Evolutionary conservation across 2,113 vertebrate genomes (phyloP), one percentile per base, ranked within the genome.

Genomic region (Manacus vitellinus): DNA sequence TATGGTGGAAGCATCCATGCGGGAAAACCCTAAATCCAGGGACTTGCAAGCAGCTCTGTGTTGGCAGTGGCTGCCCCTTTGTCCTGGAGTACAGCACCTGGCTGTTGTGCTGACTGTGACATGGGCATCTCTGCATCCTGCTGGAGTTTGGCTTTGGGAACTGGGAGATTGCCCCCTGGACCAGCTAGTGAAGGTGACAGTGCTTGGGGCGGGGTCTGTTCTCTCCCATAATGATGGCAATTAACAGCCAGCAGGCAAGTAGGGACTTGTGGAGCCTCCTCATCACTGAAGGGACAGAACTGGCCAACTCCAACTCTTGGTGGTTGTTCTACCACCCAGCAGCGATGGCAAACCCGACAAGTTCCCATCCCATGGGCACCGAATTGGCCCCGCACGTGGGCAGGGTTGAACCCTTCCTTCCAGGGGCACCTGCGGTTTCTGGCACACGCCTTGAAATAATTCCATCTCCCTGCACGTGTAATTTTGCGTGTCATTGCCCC

Each of bases 401-500:
- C 47, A 14, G 92, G 78, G 61, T 70, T 30, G 44, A 76, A 19
- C 37, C 52, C 20, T 92, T 89, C 61, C 73, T 70, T 70, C 12
- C 88, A 49, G 82, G 82, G 90, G 56, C 55, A 95, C 88, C 81
- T 77, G 80, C 0, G 0, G 72, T 54, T 88, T 39, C 68, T 61
- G 1, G 71, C 84, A 85, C 88, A 71, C 0, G 15, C 80, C 85
- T 92, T 56, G 86, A 71, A 89, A 92, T 72, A 35, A 88, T 89
- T 79, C 94, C 73, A 54, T 47, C 74, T 89, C 81, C 44, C 83
- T 15, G 44, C 92, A 73, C 44, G 92, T 94, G 96, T 96, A 87
- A 97, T 96, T 96, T 85, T 95, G 96, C 28, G 46, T 97, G 92
- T 94, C 90, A 82, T 92, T 97, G 95, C 88, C 90, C 88, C 56